phyloP scores from a whole-genome alignment of 2,797 vertebrate species.

The Gouania willdenowi region DNA sequence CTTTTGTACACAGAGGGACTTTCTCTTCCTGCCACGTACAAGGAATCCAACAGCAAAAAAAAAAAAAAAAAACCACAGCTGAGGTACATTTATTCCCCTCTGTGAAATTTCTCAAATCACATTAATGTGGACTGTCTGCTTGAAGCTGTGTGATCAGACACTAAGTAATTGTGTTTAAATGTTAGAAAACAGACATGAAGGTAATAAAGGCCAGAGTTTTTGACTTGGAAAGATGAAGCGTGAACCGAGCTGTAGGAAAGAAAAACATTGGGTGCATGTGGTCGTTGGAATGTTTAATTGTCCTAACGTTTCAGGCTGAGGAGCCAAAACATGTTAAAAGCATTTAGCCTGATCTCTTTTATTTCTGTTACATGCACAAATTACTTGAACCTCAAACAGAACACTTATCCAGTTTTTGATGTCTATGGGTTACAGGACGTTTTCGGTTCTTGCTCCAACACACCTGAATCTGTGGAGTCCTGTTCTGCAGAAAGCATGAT shows the following conservation, averaged over 20 bases:
- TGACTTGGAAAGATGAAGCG: conserved; percentile 25
- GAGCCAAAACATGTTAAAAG: too few relatives aligned
- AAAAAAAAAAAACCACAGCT: conserved; percentile 15
- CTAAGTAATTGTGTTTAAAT: conserved; percentile 33
- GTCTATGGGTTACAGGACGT: too few relatives aligned
- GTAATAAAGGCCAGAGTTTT: conserved; percentile 15
- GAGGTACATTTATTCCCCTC: conserved; percentile 21
- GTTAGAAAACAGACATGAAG: conserved; percentile 43
- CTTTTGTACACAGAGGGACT: not conserved
- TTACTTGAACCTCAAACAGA: too few relatives aligned
- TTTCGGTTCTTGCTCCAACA: too few relatives aligned
- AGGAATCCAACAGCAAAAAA: conserved; percentile 1
- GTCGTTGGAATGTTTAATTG: too few relatives aligned
- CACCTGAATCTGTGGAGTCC: too few relatives aligned
- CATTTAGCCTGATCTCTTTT: too few relatives aligned
- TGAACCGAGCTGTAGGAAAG: conserved; percentile 3
- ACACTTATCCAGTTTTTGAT: too few relatives aligned
- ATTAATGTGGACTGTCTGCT: conserved; percentile 21
- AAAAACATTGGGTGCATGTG: conserved; percentile 24
- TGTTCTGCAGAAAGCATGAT: too few relatives aligned
- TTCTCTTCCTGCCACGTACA: not conserved
- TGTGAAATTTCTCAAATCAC: conserved; percentile 20
- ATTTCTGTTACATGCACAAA: too few relatives aligned
- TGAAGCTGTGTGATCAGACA: conserved; percentile 20
- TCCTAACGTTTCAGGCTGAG: too few relatives aligned